These are phyloP conservation scores for Pentalonia nigronervosa DNA, from an alignment of 1,140 invertebrate genomes.

Conservation along the genomic window DNA sequence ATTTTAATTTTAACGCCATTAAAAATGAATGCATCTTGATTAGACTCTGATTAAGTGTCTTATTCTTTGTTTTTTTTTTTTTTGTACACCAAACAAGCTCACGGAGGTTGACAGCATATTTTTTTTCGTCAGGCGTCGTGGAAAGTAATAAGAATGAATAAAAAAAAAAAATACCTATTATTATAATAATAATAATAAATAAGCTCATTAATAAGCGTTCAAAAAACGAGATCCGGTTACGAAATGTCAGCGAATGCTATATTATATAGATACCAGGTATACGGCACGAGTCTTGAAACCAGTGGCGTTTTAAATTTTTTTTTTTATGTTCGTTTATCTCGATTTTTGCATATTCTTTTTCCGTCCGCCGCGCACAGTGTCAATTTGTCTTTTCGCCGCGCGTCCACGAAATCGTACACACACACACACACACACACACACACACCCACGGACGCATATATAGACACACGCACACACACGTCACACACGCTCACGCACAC, in stretches of 20 bases:
- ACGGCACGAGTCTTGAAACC: neutral
- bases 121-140: neutral
- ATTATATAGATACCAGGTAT: too few species aligned
- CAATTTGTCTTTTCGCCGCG: neutral
- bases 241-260: neutral
- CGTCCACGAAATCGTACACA: neutral
- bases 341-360: constrained; percentile 1
- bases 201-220: constrained; percentile 15
- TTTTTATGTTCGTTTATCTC: neutral
- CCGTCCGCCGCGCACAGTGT: neutral
- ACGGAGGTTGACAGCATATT: constrained; percentile 12
- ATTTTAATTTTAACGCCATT: neutral
- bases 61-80: neutral
- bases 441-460: neutral
- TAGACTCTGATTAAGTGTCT: constrained; percentile 28
- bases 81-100: neutral
- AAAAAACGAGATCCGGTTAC: constrained; percentile 2
- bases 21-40: constrained; percentile 7
- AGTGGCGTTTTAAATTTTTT: neutral
- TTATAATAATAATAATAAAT: constrained; percentile 16
- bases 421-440: neutral
- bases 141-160: neutral
- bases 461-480: neutral
- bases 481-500: too few species aligned
- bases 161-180: neutral